Percentiles rank a stretch among this genome's conserved stretches.
These are phyloP conservation scores for Delia radicum DNA, from an alignment of 1,140 invertebrate species.

Conservation along the genomic window DNA sequence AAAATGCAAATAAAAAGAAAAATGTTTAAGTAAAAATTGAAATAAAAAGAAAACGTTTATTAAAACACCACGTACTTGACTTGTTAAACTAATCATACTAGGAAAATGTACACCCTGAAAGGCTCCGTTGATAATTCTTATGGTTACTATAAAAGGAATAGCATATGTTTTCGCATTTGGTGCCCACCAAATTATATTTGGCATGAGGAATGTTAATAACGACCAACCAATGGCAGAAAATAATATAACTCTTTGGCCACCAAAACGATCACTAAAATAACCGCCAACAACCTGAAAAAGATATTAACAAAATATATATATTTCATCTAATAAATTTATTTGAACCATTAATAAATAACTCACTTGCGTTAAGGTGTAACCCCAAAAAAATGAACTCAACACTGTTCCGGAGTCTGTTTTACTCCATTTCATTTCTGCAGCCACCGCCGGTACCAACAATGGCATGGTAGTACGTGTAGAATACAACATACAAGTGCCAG, in stretches of 20 bases:
- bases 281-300: slow-evolving; percentile 60
- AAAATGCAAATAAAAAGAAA: not conserved
- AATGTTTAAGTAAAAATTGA: too few species aligned
- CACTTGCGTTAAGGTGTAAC: slow-evolving; percentile 73
- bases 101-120: slow-evolving; percentile 73
- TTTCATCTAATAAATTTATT: too few species aligned
- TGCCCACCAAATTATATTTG: slow-evolving; percentile 64
- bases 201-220: slow-evolving; percentile 67
- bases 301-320: not conserved
- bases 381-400: slow-evolving; percentile 76
- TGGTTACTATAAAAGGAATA: slow-evolving; percentile 63
- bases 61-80: slow-evolving; percentile 60
- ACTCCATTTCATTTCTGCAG: slow-evolving; percentile 69
- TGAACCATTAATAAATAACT: not conserved
- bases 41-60: not conserved
- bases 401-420: slow-evolving; percentile 72
- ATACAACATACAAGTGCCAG: slow-evolving; percentile 69
- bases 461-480: slow-evolving; percentile 70
- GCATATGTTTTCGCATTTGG: slow-evolving; percentile 59
- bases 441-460: slow-evolving; percentile 65
- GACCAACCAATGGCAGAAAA: slow-evolving; percentile 69
- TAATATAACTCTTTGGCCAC: slow-evolving; percentile 68
- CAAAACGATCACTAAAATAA: slow-evolving; percentile 68
- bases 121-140: slow-evolving; percentile 67
- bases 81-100: slow-evolving; percentile 71